Conservation (phyloP, 2,113 vertebrate species). For the Benitochromis conjunctus region DNA sequence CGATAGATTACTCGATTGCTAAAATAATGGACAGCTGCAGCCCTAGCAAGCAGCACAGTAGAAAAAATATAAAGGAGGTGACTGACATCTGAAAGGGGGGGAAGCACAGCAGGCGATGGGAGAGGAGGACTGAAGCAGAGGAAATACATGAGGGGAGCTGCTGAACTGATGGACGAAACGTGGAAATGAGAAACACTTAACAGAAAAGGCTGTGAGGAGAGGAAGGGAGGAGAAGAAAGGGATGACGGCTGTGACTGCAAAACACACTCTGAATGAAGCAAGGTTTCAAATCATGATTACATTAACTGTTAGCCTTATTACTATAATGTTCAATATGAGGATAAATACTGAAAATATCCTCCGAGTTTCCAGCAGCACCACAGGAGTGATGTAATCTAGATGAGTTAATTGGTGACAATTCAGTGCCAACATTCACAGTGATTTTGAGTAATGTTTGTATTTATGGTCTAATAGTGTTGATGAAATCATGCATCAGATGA, state of each 20-base stretch:
- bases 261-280: not conserved
- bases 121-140: not conserved
- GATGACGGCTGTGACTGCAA: not conserved
- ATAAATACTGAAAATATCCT: not conserved
- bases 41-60: not conserved
- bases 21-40: not conserved
- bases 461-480: not conserved
- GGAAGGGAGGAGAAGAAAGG: not conserved
- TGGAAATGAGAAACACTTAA: not conserved
- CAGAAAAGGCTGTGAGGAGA: not conserved
- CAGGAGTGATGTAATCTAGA: not conserved
- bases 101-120: not conserved
- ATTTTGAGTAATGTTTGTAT: not conserved
- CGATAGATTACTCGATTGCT: not conserved
- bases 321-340: not conserved
- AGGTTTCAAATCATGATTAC: not conserved
- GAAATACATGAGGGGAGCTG: constrained; percentile 14
- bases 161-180: not conserved
- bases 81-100: not conserved
- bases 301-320: not conserved
- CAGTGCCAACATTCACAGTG: not conserved
- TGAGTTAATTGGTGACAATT: not conserved
- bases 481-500: not conserved
- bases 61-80: not conserved
- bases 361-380: not conserved